phyloP scores from a whole-genome alignment of 2,888 invertebrate species.

The Orthonychiurus folsomi region DNA sequence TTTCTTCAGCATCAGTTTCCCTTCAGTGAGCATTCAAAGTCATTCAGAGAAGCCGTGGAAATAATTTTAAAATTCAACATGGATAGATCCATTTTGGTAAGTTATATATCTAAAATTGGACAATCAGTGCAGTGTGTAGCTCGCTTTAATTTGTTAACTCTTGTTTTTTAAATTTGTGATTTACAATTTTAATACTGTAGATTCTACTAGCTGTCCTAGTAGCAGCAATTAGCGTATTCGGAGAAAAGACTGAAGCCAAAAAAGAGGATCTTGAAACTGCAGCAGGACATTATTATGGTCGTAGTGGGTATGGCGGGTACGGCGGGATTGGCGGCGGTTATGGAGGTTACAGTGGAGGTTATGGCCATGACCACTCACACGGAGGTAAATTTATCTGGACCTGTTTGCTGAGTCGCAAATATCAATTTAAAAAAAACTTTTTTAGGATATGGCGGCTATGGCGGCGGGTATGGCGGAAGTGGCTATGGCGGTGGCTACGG shows the following conservation, averaged over 20 bases:
- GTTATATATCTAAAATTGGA: too few species aligned
- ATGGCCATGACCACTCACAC: too few species aligned
- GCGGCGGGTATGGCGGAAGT: not conserved
- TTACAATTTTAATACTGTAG: not conserved
- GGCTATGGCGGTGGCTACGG: slow-evolving; percentile 3
- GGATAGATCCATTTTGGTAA: not conserved
- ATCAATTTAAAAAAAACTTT: too few species aligned
- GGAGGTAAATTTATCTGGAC: too few species aligned
- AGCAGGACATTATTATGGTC: slow-evolving; percentile 10
- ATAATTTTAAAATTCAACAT: not conserved
- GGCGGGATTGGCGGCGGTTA: not conserved
- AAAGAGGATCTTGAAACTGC: slow-evolving; percentile 10
- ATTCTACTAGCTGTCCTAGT: not conserved
- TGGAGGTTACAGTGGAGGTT: not conserved
- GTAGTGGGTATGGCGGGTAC: not conserved
- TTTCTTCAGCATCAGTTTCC: not conserved
- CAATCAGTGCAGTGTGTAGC: too few species aligned
- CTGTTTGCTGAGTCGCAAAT: too few species aligned
- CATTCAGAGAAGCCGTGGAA: not conserved
- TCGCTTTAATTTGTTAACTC: not conserved
- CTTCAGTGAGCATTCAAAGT: not conserved
- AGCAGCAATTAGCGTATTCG: not conserved
- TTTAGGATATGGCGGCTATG: not conserved
- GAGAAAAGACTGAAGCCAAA: not conserved
- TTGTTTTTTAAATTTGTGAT: not conserved